Percentiles rank a stretch among this genome's conserved stretches.
Conservation (phyloP, 2,888 invertebrate species). For the Leptothorax acervorum region DNA sequence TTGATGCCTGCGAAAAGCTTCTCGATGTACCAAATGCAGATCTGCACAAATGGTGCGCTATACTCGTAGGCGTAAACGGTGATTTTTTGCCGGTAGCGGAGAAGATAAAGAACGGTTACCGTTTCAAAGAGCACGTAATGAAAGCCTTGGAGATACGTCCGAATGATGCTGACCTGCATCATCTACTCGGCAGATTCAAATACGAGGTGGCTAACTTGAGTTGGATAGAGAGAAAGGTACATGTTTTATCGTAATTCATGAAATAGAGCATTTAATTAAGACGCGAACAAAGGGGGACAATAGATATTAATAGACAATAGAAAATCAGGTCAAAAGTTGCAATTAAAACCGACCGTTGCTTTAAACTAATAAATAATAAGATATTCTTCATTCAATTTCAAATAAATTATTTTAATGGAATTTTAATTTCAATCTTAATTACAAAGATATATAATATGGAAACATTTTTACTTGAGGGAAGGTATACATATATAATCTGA, state of each 20-base stretch:
- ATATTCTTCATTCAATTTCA: background rate
- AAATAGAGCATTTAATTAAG: background rate
- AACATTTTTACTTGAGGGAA: background rate
- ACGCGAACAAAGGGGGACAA: background rate
- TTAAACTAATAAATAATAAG: background rate
- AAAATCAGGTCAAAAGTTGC: background rate
- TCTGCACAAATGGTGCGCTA: slow-evolving; percentile 92
- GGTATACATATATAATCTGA: background rate
- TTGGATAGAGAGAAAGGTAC: slow-evolving; percentile 89
- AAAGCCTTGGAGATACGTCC: slow-evolving; percentile 88
- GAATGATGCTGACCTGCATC: slow-evolving; percentile 88
- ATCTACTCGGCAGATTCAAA: slow-evolving; percentile 90
- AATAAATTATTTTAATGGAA: background rate
- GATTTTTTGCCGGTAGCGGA: slow-evolving; percentile 88
- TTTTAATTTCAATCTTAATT: background rate
- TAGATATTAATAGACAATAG: background rate
- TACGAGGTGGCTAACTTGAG: slow-evolving; percentile 88
- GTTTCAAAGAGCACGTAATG: slow-evolving; percentile 90
- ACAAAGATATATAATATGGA: background rate
- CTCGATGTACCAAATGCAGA: slow-evolving; percentile 87
- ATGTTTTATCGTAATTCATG: background rate
- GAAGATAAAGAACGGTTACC: slow-evolving; percentile 89
- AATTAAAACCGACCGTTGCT: background rate
- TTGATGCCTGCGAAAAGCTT: slow-evolving; percentile 87
- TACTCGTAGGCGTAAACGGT: slow-evolving; percentile 88